Conservation (phyloP, 2,113 vertebrate species). For the Microcebus ravelobensis region DNA sequence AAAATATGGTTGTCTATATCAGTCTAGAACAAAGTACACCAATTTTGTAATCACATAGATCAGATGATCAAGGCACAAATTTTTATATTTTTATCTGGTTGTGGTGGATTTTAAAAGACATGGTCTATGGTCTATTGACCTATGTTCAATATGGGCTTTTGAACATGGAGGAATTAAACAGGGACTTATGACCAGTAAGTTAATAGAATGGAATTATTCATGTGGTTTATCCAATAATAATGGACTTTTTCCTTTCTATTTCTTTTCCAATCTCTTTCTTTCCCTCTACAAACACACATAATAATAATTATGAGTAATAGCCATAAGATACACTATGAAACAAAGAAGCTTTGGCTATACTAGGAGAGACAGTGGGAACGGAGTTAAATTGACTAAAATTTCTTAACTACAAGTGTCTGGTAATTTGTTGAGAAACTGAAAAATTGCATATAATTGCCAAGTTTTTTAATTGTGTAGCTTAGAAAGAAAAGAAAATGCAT, state of each 20-base stretch:
- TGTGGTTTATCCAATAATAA: background rate
- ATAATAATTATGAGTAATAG: background rate
- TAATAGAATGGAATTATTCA: background rate
- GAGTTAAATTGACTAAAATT: background rate
- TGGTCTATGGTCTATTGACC: background rate
- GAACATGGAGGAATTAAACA: background rate
- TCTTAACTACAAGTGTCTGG: background rate
- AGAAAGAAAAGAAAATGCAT: background rate
- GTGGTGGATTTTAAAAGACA: background rate
- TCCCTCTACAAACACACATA: background rate
- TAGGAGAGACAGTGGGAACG: background rate
- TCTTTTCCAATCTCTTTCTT: background rate
- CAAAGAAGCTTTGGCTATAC: background rate
- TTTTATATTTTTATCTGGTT: background rate
- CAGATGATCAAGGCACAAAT: background rate
- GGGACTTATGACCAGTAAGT: background rate
- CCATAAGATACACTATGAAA: background rate
- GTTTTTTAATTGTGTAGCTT: background rate
- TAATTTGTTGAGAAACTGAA: background rate
- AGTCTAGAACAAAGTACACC: background rate
- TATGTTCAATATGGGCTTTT: background rate
- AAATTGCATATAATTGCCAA: conserved; percentile 8
- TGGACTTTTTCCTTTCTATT: background rate
- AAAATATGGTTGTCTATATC: background rate
- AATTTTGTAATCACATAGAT: background rate